These are phyloP conservation scores for Mionectes olivaceus DNA, from an alignment of 2,797 vertebrate genomes.

Conservation along the genomic window DNA sequence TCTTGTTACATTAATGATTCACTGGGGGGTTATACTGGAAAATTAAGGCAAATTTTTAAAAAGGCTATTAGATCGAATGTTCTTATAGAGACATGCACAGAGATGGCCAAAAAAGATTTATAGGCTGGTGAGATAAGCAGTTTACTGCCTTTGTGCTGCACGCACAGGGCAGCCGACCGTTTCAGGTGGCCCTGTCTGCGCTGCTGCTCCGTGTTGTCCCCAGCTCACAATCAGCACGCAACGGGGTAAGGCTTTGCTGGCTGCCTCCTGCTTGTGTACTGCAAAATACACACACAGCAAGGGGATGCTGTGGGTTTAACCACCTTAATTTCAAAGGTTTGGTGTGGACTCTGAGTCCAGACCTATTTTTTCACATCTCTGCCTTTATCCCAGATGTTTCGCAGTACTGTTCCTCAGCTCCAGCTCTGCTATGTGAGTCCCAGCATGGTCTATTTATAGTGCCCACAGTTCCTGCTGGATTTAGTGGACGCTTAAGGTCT, in stretches of 20 bases:
- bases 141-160: constrained; percentile 8
- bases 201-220: neutral
- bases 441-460: neutral
- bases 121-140: neutral
- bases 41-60: constrained; percentile 51
- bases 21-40: constrained; percentile 26
- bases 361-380: neutral
- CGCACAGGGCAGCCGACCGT: neutral
- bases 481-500: neutral
- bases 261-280: neutral
- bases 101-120: constrained; percentile 68
- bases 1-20: constrained; percentile 70
- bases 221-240: neutral
- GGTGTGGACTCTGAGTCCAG: neutral
- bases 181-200: neutral
- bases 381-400: neutral
- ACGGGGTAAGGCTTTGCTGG: neutral
- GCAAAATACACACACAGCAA: neutral
- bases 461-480: neutral
- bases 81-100: neutral
- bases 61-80: constrained; percentile 54
- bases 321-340: neutral
- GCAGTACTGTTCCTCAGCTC: neutral
- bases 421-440: neutral
- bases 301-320: neutral